Evolutionary conservation across 2,888 invertebrate species (phyloP).

Genomic region (Periphyllus acericola): DNA sequence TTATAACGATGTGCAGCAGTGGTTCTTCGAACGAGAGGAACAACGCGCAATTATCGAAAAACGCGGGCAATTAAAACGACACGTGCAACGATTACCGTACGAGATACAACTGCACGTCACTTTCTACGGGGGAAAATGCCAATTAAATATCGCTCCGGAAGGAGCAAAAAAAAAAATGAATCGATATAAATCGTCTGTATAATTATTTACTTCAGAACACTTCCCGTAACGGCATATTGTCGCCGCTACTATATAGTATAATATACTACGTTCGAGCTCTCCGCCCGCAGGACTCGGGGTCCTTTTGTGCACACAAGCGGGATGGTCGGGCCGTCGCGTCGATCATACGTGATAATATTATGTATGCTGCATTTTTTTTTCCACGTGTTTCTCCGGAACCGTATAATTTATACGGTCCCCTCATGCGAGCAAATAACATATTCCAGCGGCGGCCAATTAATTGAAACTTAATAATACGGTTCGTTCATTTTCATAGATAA

Average conservation of each 20-base stretch:
- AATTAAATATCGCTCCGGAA: background rate
- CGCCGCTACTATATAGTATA: background rate
- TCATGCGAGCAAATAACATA: background rate
- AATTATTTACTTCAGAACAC: background rate
- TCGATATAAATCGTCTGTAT: background rate
- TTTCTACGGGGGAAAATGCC: background rate
- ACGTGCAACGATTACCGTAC: background rate
- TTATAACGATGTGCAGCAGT: background rate
- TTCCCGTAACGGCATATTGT: background rate
- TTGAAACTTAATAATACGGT: slow-evolving; percentile 46
- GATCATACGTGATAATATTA: slow-evolving; percentile 2
- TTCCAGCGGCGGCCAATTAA: background rate
- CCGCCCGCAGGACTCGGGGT: slow-evolving; percentile 2
- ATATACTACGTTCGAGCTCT: background rate
- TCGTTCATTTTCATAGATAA: slow-evolving; percentile 9
- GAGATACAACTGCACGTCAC: background rate
- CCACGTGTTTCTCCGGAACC: background rate
- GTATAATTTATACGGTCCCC: slow-evolving; percentile 17
- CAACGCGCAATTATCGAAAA: background rate
- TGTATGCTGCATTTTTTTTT: background rate
- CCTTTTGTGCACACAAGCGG: background rate
- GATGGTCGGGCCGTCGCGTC: background rate
- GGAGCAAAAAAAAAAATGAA: background rate
- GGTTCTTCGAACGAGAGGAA: background rate
- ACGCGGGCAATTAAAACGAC: slow-evolving; percentile 18